These are phyloP conservation scores for Andrena minutula DNA, from an alignment of 2,888 invertebrate species.

Conservation along the genomic window DNA sequence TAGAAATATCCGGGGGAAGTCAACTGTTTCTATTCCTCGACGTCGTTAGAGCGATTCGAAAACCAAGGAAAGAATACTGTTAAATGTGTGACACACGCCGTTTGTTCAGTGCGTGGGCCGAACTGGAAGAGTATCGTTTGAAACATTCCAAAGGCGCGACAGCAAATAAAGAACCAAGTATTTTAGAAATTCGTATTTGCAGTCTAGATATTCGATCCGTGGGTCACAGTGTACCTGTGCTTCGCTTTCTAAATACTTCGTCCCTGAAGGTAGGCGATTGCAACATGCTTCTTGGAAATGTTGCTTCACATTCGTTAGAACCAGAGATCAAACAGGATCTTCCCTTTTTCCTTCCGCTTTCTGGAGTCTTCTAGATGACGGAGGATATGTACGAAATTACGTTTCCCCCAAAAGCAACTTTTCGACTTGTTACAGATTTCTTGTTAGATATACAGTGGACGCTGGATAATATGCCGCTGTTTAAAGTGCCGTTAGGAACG, in stretches of 20 bases:
- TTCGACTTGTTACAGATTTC: background rate
- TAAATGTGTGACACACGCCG: background rate
- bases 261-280: conserved; percentile 8
- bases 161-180: conserved; percentile 28
- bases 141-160: conserved; percentile 49
- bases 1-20: no score
- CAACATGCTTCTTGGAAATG: background rate
- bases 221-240: conserved; percentile 18
- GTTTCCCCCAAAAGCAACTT: background rate
- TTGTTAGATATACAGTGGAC: no score
- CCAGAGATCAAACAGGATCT: background rate
- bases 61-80: background rate
- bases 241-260: conserved; percentile 55
- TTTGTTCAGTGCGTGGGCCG: conserved; percentile 12
- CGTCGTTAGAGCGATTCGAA: background rate
- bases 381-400: no score
- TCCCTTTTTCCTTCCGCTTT: background rate
- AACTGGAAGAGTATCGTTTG: conserved; percentile 23
- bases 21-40: background rate
- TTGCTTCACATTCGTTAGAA: conserved; percentile 1
- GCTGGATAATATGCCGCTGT: no score
- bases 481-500: no score
- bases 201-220: conserved; percentile 34
- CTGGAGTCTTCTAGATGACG: background rate
- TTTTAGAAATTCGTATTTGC: conserved; percentile 54